phyloP scores from a whole-genome alignment of 37 sponge, comb jelly and placozoan genomes.

The Ephydatia muelleri region DNA sequence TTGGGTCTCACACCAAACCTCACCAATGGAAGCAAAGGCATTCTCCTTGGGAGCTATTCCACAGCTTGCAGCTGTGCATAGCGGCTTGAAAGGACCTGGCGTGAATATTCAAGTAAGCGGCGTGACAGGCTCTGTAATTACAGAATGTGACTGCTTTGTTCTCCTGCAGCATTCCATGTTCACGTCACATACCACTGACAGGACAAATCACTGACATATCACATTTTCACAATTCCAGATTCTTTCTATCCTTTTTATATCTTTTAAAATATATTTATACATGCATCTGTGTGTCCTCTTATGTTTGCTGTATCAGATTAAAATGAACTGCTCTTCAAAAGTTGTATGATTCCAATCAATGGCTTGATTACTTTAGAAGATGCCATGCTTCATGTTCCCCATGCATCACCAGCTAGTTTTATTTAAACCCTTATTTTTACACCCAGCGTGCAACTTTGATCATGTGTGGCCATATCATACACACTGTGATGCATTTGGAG shows the following conservation, averaged over 20 bases:
- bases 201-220: conserved; percentile 1
- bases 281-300: background rate
- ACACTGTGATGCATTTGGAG: no score
- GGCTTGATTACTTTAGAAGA: no score
- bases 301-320: background rate
- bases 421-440: no score
- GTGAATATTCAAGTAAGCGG: background rate
- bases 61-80: background rate
- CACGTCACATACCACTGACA: background rate
- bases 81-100: background rate
- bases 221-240: background rate
- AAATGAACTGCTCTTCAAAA: background rate
- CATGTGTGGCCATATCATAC: no score
- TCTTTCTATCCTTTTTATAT: background rate
- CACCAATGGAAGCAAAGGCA: background rate
- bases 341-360: no score
- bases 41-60: background rate
- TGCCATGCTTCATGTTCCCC: no score
- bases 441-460: no score
- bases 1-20: background rate
- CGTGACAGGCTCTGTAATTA: no score
- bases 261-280: background rate
- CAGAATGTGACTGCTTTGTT: background rate
- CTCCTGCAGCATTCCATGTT: background rate
- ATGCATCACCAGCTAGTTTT: no score